Base-by-base conservation (phyloP, 2,888 invertebrate genomes). In the Gari tellinella region DNA sequence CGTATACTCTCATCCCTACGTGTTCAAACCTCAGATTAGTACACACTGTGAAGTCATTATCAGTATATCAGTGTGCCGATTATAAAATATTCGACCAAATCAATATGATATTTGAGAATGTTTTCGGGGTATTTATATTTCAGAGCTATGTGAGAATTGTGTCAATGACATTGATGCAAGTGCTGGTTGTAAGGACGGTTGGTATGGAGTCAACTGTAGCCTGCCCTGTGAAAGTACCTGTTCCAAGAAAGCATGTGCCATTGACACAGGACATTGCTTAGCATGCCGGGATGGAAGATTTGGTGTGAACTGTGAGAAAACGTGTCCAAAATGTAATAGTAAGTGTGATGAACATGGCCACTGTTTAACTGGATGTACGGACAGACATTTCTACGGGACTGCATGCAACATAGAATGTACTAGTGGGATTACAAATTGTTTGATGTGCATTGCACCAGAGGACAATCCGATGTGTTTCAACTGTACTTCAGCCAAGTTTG, bases 341-440 rank as follows among this genome's bases (percentile, higher is more conserved):
- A 14, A 26, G 19, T 78, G 78, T 43, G n/a, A 70, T 17, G 53
- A 58, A 21, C 63, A 67, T 49, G 78, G 73, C n/a, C 55, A 55
- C 1, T 78, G 78, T 51, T 45, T 17, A 14, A 23, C 51, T 14
- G 69, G 69, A 7, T 78, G 78, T 38, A 8, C 14, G 7, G 58
- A 78, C 40, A 62, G 23, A 12, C 38, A 19, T 17, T 52, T 46
- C 15, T 63, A 69, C 48, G 78, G 78, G 2, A 45, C 51, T 14
- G 25, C 38, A 23, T 78, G 78, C 57, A 53, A 78, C 43, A 2
- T 37, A 21, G n/a, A 19, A n/a, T 78, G 78, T 43, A 55, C 52
- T 14, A n/a, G 25, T 52, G 40, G 48, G 2, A 63, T 63, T 19
- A 14, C 21, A 14, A 45, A 48, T 25, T 78, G 78, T 48, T 5